Percentiles rank a stretch among this genome's conserved stretches.
These are phyloP conservation scores for Cirrhinus mrigala DNA, from an alignment of 2,797 vertebrate species.

Conservation along the genomic window DNA sequence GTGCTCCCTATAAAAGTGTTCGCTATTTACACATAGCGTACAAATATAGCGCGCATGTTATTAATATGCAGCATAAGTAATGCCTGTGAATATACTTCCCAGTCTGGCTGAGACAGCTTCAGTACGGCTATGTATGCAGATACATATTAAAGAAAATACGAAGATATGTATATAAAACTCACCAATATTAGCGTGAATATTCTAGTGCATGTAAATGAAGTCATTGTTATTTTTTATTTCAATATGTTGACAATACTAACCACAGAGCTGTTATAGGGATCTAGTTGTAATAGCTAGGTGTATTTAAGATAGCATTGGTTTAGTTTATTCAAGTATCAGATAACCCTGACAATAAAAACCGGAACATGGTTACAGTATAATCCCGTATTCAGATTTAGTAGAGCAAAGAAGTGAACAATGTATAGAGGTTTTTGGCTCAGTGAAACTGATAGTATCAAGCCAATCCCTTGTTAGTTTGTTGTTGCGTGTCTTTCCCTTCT, in stretches of 20 bases:
- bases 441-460: slow-evolving; percentile 25
- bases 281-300: not conserved
- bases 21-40: slow-evolving; percentile 61
- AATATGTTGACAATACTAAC: not conserved
- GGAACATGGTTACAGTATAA: not conserved
- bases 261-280: not conserved
- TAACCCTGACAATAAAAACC: not conserved
- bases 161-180: not conserved
- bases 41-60: slow-evolving; percentile 65
- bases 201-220: not conserved
- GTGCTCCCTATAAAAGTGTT: not conserved
- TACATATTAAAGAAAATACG: not conserved
- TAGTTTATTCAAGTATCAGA: not conserved
- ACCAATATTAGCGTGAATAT: no score
- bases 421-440: not conserved
- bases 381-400: slow-evolving; percentile 13
- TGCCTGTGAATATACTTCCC: slow-evolving; percentile 50
- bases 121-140: not conserved
- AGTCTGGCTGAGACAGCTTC: not conserved
- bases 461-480: slow-evolving; percentile 16
- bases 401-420: not conserved
- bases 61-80: slow-evolving; percentile 51
- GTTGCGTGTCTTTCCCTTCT: not conserved
- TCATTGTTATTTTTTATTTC: not conserved
- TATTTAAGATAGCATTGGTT: not conserved